These are phyloP conservation scores for Margarornis squamiger DNA, from an alignment of 2,797 vertebrate genomes.

Conservation along the genomic window DNA sequence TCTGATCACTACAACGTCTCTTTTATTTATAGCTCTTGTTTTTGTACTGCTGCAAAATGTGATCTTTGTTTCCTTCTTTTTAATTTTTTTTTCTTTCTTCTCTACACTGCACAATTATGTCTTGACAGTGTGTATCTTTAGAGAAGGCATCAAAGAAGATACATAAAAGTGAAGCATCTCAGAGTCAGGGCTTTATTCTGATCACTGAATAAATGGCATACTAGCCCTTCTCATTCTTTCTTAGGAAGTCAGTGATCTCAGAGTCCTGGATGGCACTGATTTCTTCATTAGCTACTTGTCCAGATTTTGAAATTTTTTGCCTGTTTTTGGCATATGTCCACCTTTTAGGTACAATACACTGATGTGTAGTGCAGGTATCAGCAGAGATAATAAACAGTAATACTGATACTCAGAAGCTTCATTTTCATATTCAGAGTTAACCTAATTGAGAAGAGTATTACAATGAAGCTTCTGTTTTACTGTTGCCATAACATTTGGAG, in stretches of 20 bases:
- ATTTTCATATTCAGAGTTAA: not conserved
- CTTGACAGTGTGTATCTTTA: not conserved
- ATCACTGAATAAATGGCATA: not conserved
- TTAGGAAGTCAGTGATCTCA: not conserved
- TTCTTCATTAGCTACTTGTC: not conserved
- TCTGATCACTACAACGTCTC: not conserved
- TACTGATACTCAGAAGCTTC: not conserved
- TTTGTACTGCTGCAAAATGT: not conserved
- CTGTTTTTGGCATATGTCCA: not conserved
- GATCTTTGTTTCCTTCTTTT: not conserved
- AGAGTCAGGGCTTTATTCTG: not conserved
- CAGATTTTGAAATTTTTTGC: not conserved
- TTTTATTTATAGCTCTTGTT: not conserved
- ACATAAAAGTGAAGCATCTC: not conserved
- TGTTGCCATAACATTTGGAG: not conserved
- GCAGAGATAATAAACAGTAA: not conserved
- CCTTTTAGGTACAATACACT: accelerated
- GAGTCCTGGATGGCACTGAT: not conserved
- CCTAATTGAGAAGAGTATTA: not conserved
- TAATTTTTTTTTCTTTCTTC: not conserved
- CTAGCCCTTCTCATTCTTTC: not conserved
- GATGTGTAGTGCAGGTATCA: not conserved
- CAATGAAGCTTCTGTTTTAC: not conserved
- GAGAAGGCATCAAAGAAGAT: not conserved
- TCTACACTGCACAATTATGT: not conserved